A percentile compares a stretch with the other conserved stretches of the same genome.
Evolutionary conservation across 1,140 invertebrate species (phyloP).

Genomic region (Drosophila neocordata): DNA sequence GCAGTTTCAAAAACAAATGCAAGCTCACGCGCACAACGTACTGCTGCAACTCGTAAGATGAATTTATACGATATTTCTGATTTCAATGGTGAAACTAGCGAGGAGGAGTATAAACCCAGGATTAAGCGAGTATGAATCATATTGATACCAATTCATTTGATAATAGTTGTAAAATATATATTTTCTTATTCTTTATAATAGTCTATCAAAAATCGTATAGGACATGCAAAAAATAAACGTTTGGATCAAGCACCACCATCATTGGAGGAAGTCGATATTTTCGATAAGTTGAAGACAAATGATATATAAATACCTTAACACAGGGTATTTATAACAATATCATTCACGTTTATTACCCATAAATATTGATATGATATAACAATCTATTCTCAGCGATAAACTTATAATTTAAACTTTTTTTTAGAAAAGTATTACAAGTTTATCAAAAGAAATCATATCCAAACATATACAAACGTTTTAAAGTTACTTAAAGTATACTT

Average conservation of each 20-base stretch:
- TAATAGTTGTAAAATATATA: not conserved
- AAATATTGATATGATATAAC: not conserved
- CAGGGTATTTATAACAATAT: not conserved
- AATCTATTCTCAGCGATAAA: not conserved
- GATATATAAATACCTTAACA: not conserved
- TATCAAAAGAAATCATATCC: not conserved
- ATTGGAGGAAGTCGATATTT: not conserved
- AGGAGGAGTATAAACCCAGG: not conserved
- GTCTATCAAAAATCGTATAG: not conserved
- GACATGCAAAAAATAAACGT: not conserved
- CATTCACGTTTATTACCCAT: not conserved
- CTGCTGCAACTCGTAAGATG: not conserved
- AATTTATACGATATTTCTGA: not conserved
- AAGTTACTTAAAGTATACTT: too few relatives aligned
- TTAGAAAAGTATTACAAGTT: not conserved
- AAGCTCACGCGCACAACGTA: not conserved
- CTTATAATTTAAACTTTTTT: not conserved
- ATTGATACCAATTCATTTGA: not conserved
- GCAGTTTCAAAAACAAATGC: not conserved
- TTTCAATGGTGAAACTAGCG: not conserved
- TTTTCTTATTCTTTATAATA: not conserved
- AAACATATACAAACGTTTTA: too few relatives aligned
- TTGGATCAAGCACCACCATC: not conserved
- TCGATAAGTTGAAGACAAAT: not conserved
- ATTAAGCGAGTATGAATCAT: not conserved